These are phyloP conservation scores for Panorpa germanica DNA, from an alignment of 2,888 invertebrate species.

Conservation along the genomic window DNA sequence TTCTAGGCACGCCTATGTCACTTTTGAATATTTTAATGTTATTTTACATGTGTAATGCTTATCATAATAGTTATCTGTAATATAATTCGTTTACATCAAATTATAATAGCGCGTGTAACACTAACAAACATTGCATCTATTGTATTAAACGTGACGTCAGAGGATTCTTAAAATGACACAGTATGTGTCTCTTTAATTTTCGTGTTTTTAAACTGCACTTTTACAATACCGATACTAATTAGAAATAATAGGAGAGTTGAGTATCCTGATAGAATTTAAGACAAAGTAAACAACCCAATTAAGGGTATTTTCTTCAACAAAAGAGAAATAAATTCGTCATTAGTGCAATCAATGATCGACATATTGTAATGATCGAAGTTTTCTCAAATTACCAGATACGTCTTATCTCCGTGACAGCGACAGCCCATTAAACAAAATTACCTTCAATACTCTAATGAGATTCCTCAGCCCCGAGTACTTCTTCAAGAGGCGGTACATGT, in stretches of 20 bases:
- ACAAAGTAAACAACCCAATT: too few relatives aligned
- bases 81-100: too few relatives aligned
- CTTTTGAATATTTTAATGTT: too few relatives aligned
- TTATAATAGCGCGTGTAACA: too few relatives aligned
- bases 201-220: not conserved
- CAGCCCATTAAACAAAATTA: slow-evolving; percentile 21
- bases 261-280: too few relatives aligned
- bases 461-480: slow-evolving; percentile 81
- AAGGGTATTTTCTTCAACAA: too few relatives aligned
- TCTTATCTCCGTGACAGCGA: not conserved
- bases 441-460: slow-evolving; percentile 75
- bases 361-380: not conserved
- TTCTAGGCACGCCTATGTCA: too few relatives aligned
- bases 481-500: slow-evolving; percentile 76
- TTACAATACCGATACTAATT: not conserved
- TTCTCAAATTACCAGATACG: not conserved
- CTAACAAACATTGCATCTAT: too few relatives aligned
- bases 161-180: not conserved
- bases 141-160: too few relatives aligned
- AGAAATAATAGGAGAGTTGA: not conserved
- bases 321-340: not conserved
- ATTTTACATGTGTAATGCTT: too few relatives aligned
- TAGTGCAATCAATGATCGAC: not conserved
- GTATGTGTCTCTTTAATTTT: too few relatives aligned
- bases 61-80: too few relatives aligned